Conservation (phyloP, 2,888 invertebrate genomes). For the Bombylius discolor region DNA sequence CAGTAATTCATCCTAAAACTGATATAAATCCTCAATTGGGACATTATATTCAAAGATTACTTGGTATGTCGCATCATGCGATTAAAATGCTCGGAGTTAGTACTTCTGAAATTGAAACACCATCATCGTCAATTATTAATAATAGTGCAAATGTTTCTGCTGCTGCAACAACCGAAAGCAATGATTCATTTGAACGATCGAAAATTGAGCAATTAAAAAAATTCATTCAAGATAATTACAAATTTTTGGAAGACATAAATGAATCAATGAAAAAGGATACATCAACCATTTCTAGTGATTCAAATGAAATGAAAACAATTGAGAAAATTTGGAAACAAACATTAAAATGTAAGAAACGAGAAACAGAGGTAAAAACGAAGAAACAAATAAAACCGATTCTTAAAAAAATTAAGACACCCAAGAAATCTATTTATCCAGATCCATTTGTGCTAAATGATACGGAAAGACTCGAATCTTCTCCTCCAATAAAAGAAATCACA, state of each 20-base stretch:
- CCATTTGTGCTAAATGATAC: too few relatives aligned
- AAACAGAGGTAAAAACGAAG: not conserved
- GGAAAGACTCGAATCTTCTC: not conserved
- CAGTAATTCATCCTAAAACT: not conserved
- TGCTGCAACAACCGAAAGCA: conserved; percentile 6
- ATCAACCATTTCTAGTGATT: conserved; percentile 16
- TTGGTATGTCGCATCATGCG: conserved; percentile 40
- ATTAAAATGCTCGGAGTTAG: conserved; percentile 39
- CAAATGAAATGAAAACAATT: conserved; percentile 15
- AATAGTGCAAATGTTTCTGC: conserved; percentile 29
- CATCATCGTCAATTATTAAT: conserved; percentile 38
- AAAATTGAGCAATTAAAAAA: conserved; percentile 24
- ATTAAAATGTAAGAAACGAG: conserved; percentile 10
- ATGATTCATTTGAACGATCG: conserved; percentile 14
- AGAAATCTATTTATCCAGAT: not conserved
- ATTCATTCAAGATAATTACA: conserved; percentile 31
- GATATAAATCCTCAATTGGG: conserved; percentile 31
- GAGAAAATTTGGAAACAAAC: conserved; percentile 26
- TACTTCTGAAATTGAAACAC: conserved; percentile 39
- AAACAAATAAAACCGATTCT: conserved; percentile 5
- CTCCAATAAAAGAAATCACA: not conserved
- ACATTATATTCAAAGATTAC: conserved; percentile 38
- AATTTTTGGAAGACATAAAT: conserved; percentile 29
- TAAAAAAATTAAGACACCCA: not conserved
- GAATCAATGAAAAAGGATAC: conserved; percentile 19